Evolutionary conservation across 2,797 vertebrate species (phyloP).

Genomic region (Anguilla pacifica): DNA sequence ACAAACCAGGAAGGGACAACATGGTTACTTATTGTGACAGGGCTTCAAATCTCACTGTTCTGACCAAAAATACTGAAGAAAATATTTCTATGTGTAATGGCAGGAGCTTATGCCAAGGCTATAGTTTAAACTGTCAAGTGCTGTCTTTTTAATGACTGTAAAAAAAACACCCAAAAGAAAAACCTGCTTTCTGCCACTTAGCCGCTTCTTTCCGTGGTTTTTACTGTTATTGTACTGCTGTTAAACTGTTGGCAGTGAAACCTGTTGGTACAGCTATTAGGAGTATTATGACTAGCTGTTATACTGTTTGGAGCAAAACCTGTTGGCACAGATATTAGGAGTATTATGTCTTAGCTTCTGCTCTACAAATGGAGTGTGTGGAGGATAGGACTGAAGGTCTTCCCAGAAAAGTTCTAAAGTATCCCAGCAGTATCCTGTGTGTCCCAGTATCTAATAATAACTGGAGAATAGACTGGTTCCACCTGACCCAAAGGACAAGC

Average conservation of each 20-base stretch:
- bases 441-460: slow-evolving; percentile 18
- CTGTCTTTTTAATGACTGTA: background rate
- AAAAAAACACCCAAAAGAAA: background rate
- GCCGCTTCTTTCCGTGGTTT: background rate
- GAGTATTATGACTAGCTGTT: background rate
- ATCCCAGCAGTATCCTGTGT: background rate
- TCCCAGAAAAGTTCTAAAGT: background rate
- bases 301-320: background rate
- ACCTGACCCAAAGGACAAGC: background rate
- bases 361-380: background rate
- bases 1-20: background rate
- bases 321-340: background rate
- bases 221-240: background rate
- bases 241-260: no score
- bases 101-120: background rate
- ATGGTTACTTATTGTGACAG: background rate
- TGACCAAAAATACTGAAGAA: background rate
- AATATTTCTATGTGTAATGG: background rate
- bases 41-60: background rate
- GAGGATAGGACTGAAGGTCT: background rate
- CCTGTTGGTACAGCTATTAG: background rate
- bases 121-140: background rate
- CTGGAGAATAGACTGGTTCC: background rate
- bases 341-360: background rate
- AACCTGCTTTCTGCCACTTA: background rate